A percentile compares a stretch with the other conserved stretches of the same genome.
phyloP scores from a whole-genome alignment of 2,797 vertebrate species.

The Pseudocheirus occidentalis region DNA sequence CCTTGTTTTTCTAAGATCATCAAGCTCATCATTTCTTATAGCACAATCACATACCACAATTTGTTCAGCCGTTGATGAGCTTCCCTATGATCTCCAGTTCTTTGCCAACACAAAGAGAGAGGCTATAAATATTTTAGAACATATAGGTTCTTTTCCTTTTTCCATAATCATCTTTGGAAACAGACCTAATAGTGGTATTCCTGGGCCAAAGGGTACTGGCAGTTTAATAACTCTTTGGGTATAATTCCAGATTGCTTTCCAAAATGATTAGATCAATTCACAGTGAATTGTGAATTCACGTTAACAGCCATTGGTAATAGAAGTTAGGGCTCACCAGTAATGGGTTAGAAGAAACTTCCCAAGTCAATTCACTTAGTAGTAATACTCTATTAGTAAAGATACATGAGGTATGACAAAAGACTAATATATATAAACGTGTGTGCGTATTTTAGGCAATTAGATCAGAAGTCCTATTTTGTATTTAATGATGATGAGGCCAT shows the following conservation, averaged over 20 bases:
- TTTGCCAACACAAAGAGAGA: too few relatives aligned
- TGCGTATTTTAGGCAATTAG: neutral
- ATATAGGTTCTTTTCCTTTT: too few relatives aligned
- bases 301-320: slow-evolving; percentile 54
- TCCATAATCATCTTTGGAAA: too few relatives aligned
- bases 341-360: slow-evolving; percentile 50
- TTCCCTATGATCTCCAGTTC: too few relatives aligned
- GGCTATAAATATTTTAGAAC: too few relatives aligned
- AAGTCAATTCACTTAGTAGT: slow-evolving; percentile 35
- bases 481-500: neutral
- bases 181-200: too few relatives aligned
- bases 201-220: too few relatives aligned
- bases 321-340: slow-evolving; percentile 64
- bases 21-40: neutral
- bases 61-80: neutral
- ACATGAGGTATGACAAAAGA: slow-evolving; percentile 56
- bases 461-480: neutral
- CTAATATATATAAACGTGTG: neutral
- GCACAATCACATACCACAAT: neutral
- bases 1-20: neutral
- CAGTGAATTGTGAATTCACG: neutral
- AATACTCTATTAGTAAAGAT: slow-evolving; percentile 47
- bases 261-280: neutral
- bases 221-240: too few relatives aligned
- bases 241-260: neutral